A percentile compares a stretch with the other conserved stretches of the same genome.
Evolutionary conservation across 92 coral and sea anemone species (phyloP).

Genomic region (Siderastrea siderea): DNA sequence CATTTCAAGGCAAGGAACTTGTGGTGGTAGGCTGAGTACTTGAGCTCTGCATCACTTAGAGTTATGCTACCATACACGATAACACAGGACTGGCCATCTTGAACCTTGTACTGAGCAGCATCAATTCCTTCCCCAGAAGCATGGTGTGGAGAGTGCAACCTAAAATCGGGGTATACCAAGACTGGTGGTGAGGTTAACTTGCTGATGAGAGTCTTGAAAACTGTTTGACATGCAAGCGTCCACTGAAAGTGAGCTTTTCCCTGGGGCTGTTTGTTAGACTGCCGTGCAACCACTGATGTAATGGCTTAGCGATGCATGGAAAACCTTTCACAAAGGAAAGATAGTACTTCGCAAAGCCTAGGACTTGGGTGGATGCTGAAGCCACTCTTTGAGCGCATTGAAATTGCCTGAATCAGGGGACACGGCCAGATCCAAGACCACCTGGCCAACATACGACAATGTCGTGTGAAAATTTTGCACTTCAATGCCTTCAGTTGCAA

Average conservation of each 20-base stretch:
- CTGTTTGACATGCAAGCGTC: too few relatives aligned
- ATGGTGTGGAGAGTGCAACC: conserved; percentile 41
- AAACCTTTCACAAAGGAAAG: conserved; percentile 63
- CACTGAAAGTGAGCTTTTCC: too few relatives aligned
- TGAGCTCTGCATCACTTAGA: conserved; percentile 27
- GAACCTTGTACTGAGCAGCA: conserved; percentile 35
- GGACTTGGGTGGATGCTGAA: not conserved
- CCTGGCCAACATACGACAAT: conserved; percentile 63
- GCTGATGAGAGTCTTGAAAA: too few relatives aligned
- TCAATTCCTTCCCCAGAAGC: conserved; percentile 29
- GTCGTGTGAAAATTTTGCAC: conserved; percentile 61
- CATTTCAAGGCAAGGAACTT: conserved; percentile 63
- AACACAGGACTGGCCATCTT: conserved; percentile 9
- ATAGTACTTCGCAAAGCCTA: conserved; percentile 74
- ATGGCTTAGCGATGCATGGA: conserved; percentile 65
- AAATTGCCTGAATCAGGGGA: conserved; percentile 56
- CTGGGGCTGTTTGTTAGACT: too few relatives aligned
- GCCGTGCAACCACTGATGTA: not conserved
- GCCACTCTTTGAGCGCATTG: not conserved
- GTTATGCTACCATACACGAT: conserved; percentile 42
- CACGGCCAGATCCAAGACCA: conserved; percentile 54
- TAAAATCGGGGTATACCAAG: conserved; percentile 52
- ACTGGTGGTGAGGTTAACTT: conserved; percentile 41
- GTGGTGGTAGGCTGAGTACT: conserved; percentile 5
- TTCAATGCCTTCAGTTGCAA: conserved; percentile 61